Evolutionary conservation across 2,888 invertebrate species (phyloP).

Genomic region (Cephonodes hylas): DNA sequence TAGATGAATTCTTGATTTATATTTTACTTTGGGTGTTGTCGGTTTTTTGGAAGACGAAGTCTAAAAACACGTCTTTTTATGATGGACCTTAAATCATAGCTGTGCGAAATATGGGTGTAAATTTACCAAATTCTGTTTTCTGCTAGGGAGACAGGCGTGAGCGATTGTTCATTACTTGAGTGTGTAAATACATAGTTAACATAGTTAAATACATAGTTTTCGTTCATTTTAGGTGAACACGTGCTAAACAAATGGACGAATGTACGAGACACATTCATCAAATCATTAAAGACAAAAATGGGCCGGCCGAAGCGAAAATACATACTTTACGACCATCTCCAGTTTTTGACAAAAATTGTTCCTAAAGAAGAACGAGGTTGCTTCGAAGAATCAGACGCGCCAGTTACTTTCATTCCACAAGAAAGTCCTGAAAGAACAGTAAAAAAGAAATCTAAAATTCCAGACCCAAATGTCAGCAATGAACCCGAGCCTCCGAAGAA

Average conservation of each 20-base stretch:
- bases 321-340: conserved; percentile 55
- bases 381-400: conserved; percentile 22
- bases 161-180: too few species aligned
- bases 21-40: too few species aligned
- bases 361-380: conserved; percentile 34
- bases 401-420: conserved; percentile 13
- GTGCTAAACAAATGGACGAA: conserved; percentile 70
- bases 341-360: conserved; percentile 51
- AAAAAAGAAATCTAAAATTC: neutral
- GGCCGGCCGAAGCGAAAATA: conserved; percentile 58
- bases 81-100: too few species aligned
- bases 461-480: neutral
- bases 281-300: conserved; percentile 53
- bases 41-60: too few species aligned
- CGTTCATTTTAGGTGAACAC: conserved; percentile 52
- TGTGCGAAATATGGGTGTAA: too few species aligned
- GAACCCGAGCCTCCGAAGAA: conserved; percentile 27
- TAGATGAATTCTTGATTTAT: too few species aligned
- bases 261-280: conserved; percentile 66
- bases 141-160: too few species aligned
- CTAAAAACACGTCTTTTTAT: too few species aligned
- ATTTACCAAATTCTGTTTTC: too few species aligned
- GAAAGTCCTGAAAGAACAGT: neutral
- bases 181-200: too few species aligned
- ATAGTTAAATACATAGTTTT: too few species aligned